Evolutionary conservation across 1,140 invertebrate species (phyloP).

Genomic region (Phocides pigmalion): DNA sequence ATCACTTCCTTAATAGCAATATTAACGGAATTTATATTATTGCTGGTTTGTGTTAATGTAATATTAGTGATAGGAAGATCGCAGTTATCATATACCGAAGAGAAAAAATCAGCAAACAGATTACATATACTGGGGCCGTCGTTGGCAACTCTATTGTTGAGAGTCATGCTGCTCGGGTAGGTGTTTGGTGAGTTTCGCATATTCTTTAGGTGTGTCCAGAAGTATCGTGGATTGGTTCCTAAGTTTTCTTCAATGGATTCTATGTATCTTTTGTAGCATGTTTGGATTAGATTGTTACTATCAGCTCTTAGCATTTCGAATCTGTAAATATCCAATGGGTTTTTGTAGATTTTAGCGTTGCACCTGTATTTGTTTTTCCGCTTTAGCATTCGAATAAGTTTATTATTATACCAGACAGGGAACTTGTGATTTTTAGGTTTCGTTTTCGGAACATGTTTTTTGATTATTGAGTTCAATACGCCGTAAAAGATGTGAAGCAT

Average conservation of each 20-base stretch:
- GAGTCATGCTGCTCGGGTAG: no score
- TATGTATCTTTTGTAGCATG: constrained; percentile 22
- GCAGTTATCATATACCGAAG: no score
- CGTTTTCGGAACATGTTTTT: constrained; percentile 26
- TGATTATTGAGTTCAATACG: constrained; percentile 14
- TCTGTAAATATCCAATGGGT: constrained; percentile 22
- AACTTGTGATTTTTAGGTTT: constrained; percentile 12
- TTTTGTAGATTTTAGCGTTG: constrained; percentile 30
- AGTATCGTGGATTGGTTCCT: constrained; percentile 18
- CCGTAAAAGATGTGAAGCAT: constrained; percentile 26
- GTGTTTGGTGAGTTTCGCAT: no score
- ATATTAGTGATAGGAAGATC: no score
- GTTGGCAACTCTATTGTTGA: no score
- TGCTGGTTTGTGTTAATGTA: no score
- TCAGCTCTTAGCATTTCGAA: constrained; percentile 9
- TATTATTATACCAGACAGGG: constrained; percentile 24
- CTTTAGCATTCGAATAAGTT: constrained; percentile 22
- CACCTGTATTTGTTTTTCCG: constrained; percentile 22
- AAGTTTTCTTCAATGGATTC: constrained; percentile 15
- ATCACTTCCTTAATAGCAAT: no score
- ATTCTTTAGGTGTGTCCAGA: no score
- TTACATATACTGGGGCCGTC: no score
- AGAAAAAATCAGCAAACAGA: no score
- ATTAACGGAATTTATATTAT: no score
- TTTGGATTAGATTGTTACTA: constrained; percentile 4